Evolutionary conservation across 1,140 invertebrate species (phyloP).

Genomic region (Drosophila ficusphila): DNA sequence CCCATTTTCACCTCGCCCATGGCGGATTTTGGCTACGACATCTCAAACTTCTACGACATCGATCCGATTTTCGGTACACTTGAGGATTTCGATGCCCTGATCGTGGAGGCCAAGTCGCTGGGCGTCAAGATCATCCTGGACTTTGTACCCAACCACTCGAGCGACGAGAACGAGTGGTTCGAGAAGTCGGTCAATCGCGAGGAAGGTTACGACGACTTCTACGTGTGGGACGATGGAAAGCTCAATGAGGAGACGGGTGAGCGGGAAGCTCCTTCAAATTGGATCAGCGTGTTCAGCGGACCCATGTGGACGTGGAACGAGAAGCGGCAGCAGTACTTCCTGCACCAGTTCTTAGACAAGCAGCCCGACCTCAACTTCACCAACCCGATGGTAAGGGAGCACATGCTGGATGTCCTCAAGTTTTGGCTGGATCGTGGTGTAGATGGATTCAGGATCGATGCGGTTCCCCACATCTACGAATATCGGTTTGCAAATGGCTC

Average conservation of each 20-base stretch:
- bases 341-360: constrained; percentile 87
- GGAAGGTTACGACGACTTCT: constrained; percentile 88
- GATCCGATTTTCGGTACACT: constrained; percentile 89
- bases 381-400: constrained; percentile 86
- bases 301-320: constrained; percentile 88
- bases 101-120: constrained; percentile 86
- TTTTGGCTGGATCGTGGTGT: constrained; percentile 92
- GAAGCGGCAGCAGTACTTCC: constrained; percentile 87
- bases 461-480: constrained; percentile 88
- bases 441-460: constrained; percentile 90
- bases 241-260: constrained; percentile 52
- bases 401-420: constrained; percentile 87
- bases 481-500: constrained; percentile 85
- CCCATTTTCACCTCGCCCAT: constrained; percentile 89
- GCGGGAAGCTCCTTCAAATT: constrained; percentile 87
- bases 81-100: constrained; percentile 89
- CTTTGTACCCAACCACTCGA: constrained; percentile 89
- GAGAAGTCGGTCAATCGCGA: constrained; percentile 86
- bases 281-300: constrained; percentile 87
- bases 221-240: constrained; percentile 88
- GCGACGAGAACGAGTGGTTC: constrained; percentile 89
- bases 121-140: constrained; percentile 75
- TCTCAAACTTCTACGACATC: constrained; percentile 89
- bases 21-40: constrained; percentile 89
- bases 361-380: constrained; percentile 90